phyloP scores from a whole-genome alignment of 2,888 invertebrate genomes.

The Agrochola macilenta region DNA sequence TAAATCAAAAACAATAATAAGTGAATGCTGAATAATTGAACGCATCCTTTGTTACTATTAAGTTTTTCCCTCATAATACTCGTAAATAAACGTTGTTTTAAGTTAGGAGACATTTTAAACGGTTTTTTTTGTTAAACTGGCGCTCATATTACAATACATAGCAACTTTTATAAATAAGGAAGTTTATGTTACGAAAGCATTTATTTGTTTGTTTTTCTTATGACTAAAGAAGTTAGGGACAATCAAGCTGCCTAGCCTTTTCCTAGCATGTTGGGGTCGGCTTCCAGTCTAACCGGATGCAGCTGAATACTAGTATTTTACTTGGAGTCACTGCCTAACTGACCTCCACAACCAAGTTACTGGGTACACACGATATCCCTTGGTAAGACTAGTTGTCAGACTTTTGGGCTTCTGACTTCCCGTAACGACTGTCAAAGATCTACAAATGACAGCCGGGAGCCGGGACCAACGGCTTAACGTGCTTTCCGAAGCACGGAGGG shows the following conservation, averaged over 20 bases:
- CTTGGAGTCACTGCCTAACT: background rate
- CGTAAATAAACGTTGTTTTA: no score
- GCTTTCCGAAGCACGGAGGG: no score
- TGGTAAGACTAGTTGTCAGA: background rate
- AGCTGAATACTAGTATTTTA: background rate
- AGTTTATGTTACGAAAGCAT: background rate
- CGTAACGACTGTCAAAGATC: no score
- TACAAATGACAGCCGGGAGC: no score
- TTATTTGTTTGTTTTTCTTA: background rate
- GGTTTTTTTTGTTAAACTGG: no score
- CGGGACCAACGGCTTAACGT: no score
- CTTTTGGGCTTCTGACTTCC: background rate
- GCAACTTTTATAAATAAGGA: no score
- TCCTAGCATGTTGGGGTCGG: background rate
- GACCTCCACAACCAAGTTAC: background rate
- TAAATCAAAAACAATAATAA: slow-evolving; percentile 40
- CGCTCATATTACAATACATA: no score
- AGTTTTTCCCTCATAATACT: no score
- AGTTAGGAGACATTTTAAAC: no score
- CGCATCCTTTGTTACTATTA: background rate
- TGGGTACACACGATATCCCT: background rate
- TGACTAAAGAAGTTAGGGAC: background rate
- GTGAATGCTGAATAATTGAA: background rate
- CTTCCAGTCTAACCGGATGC: no score
- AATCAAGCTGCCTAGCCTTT: background rate